These are phyloP conservation scores for Riptortus pedestris DNA, from an alignment of 1,140 invertebrate genomes.

Conservation along the genomic window DNA sequence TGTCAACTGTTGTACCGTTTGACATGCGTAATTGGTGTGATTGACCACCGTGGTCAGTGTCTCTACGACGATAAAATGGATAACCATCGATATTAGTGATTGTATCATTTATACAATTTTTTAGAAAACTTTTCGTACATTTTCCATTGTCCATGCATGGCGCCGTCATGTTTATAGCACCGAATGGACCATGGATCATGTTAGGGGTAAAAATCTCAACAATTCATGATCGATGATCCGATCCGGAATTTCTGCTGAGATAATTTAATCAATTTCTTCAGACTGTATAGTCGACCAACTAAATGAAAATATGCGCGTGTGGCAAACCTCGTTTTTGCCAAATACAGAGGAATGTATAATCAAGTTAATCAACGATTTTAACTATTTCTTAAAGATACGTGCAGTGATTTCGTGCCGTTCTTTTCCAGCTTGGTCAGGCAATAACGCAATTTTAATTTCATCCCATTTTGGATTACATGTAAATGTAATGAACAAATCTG, in stretches of 20 bases:
- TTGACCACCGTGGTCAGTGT: constrained; percentile 21
- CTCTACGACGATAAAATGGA: constrained; percentile 34
- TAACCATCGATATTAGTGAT: constrained; percentile 37
- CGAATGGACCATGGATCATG: neutral
- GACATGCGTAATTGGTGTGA: too few relatives aligned
- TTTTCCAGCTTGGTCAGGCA: too few relatives aligned
- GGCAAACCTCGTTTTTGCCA: too few relatives aligned
- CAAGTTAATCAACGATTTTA: neutral
- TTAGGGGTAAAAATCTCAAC: neutral
- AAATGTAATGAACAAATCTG: constrained; percentile 39
- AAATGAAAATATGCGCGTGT: neutral
- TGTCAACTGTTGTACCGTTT: constrained; percentile 19
- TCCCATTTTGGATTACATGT: constrained; percentile 42
- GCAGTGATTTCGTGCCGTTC: too few relatives aligned
- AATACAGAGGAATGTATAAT: neutral
- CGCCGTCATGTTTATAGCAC: neutral
- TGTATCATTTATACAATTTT: too few relatives aligned
- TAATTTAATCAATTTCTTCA: too few relatives aligned
- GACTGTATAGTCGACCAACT: neutral
- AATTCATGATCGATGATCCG: neutral
- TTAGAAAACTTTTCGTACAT: too few relatives aligned
- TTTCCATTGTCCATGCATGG: neutral
- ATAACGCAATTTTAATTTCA: too few relatives aligned
- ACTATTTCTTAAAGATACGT: neutral
- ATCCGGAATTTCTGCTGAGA: neutral